A percentile compares a stretch with the other conserved stretches of the same genome.
phyloP scores from a whole-genome alignment of 2,113 vertebrate genomes.

The Scatophagus argus region DNA sequence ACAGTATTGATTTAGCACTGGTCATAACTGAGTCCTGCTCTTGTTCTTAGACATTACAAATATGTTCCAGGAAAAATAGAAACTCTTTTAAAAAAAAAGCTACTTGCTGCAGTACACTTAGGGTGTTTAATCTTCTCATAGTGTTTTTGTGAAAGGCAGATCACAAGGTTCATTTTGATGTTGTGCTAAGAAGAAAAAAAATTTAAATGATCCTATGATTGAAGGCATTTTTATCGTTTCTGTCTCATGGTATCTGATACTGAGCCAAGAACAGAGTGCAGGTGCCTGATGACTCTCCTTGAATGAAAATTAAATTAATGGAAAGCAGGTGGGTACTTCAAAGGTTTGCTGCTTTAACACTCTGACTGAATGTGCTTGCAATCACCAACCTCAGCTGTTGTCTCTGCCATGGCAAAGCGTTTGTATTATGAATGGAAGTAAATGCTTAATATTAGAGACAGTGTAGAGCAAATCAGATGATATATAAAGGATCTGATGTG shows the following conservation, averaged over 20 bases:
- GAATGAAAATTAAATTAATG: conserved; percentile 75
- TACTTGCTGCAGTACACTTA: background rate
- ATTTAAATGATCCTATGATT: conserved; percentile 37
- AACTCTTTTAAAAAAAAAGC: too few species aligned
- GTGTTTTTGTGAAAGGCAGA: conserved; percentile 14
- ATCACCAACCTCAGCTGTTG: conserved; percentile 63
- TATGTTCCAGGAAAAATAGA: background rate
- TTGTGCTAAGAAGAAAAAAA: conserved; percentile 24
- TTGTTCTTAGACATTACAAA: conserved; percentile 35
- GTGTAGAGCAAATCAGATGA: conserved; percentile 45
- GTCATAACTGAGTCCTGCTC: conserved; percentile 8
- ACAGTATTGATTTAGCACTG: conserved; percentile 20
- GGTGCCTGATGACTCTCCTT: conserved; percentile 66
- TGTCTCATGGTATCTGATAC: conserved; percentile 51
- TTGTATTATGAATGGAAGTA: conserved; percentile 55
- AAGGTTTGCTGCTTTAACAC: conserved; percentile 57
- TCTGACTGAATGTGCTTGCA: conserved; percentile 62
- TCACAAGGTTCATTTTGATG: conserved; percentile 39
- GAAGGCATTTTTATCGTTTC: conserved; percentile 49
- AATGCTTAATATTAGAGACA: conserved; percentile 51
- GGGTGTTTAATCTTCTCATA: background rate
- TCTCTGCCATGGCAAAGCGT: conserved; percentile 46
- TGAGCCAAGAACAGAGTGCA: conserved; percentile 64
- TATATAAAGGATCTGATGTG: conserved; percentile 35
- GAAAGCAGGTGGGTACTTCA: conserved; percentile 77